Evolutionary conservation across 2,888 invertebrate species (phyloP).

Genomic region (Sturmia bella): DNA sequence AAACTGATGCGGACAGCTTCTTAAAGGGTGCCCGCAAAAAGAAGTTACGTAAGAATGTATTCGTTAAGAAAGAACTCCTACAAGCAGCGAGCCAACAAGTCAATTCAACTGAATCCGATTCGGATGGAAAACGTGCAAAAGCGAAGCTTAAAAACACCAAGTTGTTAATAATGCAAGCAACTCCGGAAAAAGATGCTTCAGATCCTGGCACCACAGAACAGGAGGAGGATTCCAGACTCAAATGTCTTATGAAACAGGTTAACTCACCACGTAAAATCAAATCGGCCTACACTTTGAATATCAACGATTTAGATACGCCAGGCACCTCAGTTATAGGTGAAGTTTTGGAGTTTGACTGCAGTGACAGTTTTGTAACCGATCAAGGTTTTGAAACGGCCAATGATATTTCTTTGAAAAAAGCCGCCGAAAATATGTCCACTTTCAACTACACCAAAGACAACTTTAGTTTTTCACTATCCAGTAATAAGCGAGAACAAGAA

Average conservation of each 20-base stretch:
- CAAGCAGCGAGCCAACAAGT: constrained; percentile 74
- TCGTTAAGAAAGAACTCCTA: constrained; percentile 77
- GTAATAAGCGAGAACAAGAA: constrained; percentile 68
- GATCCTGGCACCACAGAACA: background rate
- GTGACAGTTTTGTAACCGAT: constrained; percentile 76
- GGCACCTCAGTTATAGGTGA: constrained; percentile 58
- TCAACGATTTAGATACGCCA: constrained; percentile 59
- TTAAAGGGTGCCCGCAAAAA: constrained; percentile 76
- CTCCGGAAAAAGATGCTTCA: constrained; percentile 3
- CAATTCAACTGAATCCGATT: constrained; percentile 78
- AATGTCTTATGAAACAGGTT: constrained; percentile 74
- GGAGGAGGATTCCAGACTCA: constrained; percentile 69
- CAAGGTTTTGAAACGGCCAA: constrained; percentile 80
- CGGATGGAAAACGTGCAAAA: constrained; percentile 71
- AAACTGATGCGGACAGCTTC: constrained; percentile 73
- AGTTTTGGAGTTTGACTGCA: constrained; percentile 21
- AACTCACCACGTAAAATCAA: constrained; percentile 78
- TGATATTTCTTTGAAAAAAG: background rate
- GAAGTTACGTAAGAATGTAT: constrained; percentile 76
- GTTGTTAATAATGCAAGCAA: background rate
- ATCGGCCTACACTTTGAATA: constrained; percentile 77
- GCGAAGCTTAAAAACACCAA: constrained; percentile 42
- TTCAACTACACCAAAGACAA: constrained; percentile 58
- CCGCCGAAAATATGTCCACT: background rate
- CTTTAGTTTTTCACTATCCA: constrained; percentile 76